Conservation (phyloP, 1,140 invertebrate genomes). For the Ooceraea biroi region DNA sequence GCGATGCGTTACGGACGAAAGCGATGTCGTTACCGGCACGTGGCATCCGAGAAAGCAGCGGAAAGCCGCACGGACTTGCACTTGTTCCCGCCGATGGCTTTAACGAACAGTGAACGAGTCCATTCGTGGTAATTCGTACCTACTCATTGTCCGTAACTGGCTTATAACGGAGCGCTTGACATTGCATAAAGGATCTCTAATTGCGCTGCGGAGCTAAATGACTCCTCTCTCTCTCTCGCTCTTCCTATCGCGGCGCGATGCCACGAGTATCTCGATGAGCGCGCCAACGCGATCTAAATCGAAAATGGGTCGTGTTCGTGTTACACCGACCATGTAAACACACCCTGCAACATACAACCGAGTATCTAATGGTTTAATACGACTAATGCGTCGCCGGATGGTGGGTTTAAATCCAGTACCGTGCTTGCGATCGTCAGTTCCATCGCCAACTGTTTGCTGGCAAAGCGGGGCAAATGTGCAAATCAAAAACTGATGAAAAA, state of each 20-base stretch:
- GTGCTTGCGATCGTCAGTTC: background rate
- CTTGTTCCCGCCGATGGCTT: constrained; percentile 31
- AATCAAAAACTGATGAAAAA: background rate
- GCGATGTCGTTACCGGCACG: background rate
- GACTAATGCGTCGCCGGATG: constrained; percentile 58
- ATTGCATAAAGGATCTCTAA: constrained; percentile 76
- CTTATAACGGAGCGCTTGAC: constrained; percentile 74
- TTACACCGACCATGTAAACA: constrained; percentile 58
- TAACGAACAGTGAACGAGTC: constrained; percentile 75
- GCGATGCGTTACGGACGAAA: background rate
- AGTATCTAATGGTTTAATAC: constrained; percentile 63
- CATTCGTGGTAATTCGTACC: constrained; percentile 73
- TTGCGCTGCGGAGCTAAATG: constrained; percentile 69
- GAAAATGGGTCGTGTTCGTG: constrained; percentile 67
- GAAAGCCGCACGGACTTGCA: constrained; percentile 12
- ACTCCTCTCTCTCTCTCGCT: constrained; percentile 28
- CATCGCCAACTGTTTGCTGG: background rate
- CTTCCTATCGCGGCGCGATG: background rate
- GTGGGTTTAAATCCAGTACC: background rate
- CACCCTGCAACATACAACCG: constrained; percentile 36
- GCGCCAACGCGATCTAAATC: constrained; percentile 44
- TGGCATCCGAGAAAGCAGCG: background rate
- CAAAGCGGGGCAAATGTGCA: background rate
- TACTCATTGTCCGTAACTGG: constrained; percentile 78
- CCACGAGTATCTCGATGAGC: background rate